Evolutionary conservation across 1,140 invertebrate species (phyloP).

Genomic region (Procambarus clarkii): DNA sequence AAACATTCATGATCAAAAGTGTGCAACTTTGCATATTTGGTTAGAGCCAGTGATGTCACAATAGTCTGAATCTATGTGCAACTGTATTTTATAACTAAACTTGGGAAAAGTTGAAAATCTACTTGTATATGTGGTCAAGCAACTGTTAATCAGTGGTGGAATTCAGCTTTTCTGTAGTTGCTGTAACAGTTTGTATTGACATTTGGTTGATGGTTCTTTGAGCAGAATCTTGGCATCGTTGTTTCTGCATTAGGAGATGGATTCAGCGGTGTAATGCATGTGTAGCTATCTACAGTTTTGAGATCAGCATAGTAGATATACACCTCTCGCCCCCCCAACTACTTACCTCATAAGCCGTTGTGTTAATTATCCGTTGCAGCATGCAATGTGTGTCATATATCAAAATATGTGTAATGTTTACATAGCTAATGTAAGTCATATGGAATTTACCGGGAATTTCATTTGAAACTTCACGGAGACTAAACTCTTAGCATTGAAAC

Average conservation of each 20-base stretch:
- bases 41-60: not conserved
- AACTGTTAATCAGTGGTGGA: not conserved
- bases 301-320: slow-evolving; percentile 49
- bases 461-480: slow-evolving; percentile 10
- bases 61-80: slow-evolving; percentile 20
- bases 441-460: slow-evolving; percentile 19
- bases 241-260: slow-evolving; percentile 19
- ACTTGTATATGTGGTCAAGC: not conserved
- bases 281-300: slow-evolving; percentile 49
- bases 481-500: slow-evolving; percentile 24
- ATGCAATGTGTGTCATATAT: slow-evolving; percentile 64
- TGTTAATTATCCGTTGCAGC: slow-evolving; percentile 56
- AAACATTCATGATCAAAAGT: not conserved
- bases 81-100: not conserved
- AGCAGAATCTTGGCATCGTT: not conserved
- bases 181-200: not conserved
- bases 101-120: slow-evolving; percentile 8
- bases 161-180: slow-evolving; percentile 1
- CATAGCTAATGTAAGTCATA: slow-evolving; percentile 54
- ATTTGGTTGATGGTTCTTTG: not conserved
- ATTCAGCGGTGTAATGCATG: slow-evolving; percentile 55
- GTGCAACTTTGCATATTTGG: not conserved
- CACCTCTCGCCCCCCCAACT: slow-evolving; percentile 49
- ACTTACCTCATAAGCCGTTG: slow-evolving; percentile 62
- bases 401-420: slow-evolving; percentile 61